phyloP scores from a whole-genome alignment of 2,888 invertebrate genomes.

The Coleophora flavipennella region DNA sequence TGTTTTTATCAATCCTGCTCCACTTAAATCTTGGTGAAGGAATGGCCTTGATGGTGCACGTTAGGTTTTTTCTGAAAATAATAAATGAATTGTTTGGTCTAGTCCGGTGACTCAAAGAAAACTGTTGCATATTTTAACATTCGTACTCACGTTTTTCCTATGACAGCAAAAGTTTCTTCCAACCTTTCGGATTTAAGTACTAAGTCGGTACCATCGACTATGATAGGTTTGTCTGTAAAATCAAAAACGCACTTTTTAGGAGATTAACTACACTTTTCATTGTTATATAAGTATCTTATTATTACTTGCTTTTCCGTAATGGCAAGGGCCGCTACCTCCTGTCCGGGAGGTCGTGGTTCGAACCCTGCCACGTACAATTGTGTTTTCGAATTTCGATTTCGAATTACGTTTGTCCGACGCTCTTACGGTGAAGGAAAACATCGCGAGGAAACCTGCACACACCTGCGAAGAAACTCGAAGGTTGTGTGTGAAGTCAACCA shows the following conservation, averaged over 20 bases:
- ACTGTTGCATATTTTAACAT: background rate
- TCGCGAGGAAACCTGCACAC: no score
- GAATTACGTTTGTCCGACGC: no score
- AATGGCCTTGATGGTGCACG: slow-evolving; percentile 49
- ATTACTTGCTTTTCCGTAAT: no score
- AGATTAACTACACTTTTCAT: background rate
- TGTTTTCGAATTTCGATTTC: no score
- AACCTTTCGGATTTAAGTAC: slow-evolving; percentile 19
- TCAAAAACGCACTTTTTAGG: background rate
- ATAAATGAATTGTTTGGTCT: background rate
- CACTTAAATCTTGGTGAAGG: slow-evolving; percentile 49
- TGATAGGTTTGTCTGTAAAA: slow-evolving; percentile 53
- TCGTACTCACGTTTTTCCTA: slow-evolving; percentile 52
- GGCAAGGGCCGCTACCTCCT: no score
- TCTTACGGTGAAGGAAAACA: no score
- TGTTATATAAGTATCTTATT: no score
- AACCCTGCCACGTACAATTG: no score
- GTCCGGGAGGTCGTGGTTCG: no score
- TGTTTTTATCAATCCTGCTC: slow-evolving; percentile 29
- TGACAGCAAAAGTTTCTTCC: slow-evolving; percentile 54
- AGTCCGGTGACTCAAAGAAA: background rate
- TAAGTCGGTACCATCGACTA: slow-evolving; percentile 19
- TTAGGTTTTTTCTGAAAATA: slow-evolving; percentile 54
- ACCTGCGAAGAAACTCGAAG: no score
- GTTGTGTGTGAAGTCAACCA: no score